Conservation (phyloP, 2,113 vertebrate genomes). For the Stegostoma tigrinum region DNA sequence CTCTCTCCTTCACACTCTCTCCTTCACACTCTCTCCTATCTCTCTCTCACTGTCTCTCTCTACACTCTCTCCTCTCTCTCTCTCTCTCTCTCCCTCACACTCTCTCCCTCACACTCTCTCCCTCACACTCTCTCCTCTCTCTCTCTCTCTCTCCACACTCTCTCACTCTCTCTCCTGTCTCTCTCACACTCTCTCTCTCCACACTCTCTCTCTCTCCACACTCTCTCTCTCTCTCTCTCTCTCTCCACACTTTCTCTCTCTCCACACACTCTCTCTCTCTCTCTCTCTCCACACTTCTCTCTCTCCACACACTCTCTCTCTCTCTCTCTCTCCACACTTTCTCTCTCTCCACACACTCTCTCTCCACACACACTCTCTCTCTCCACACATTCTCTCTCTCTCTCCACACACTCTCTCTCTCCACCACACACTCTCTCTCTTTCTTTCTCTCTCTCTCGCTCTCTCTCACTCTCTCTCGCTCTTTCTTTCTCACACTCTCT, state of each 20-base stretch:
- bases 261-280: not conserved
- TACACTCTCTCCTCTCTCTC: too few relatives aligned
- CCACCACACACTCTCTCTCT: too few relatives aligned
- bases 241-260: not conserved
- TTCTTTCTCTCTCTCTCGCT: not conserved
- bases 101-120: too few relatives aligned
- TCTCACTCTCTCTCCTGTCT: not conserved
- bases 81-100: not conserved
- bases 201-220: too few relatives aligned
- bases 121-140: too few relatives aligned
- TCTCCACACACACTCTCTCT: not conserved
- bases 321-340: not conserved
- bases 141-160: not conserved
- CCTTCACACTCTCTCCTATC: too few relatives aligned
- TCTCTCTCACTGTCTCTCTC: not conserved
- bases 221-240: not conserved
- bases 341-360: not conserved
- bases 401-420: not conserved
- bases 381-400: too few relatives aligned
- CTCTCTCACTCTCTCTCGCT: not conserved
- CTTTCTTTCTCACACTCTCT: not conserved
- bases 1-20: not conserved
- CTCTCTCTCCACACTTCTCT: not conserved
- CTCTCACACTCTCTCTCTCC: not conserved
- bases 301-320: not conserved